Conservation (phyloP, 2,888 invertebrate genomes). For the Petrophora chlorosata region DNA sequence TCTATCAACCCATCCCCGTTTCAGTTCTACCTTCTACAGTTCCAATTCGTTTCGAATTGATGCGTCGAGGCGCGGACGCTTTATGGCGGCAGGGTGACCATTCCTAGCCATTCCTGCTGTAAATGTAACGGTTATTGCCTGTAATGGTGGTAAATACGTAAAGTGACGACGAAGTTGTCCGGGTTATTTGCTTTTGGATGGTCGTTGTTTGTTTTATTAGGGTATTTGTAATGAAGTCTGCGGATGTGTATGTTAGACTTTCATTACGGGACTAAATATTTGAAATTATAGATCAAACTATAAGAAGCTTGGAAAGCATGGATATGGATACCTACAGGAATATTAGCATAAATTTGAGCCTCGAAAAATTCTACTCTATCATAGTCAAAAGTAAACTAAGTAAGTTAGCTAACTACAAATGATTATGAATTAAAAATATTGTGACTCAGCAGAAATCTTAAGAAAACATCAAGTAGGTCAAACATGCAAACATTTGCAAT, state of each 20-base stretch:
- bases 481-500: not conserved
- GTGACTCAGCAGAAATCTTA: too few relatives aligned
- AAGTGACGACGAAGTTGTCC: not conserved
- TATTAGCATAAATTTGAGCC: too few relatives aligned
- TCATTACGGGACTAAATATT: not conserved
- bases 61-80: conserved; percentile 22
- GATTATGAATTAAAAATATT: too few relatives aligned
- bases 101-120: conserved; percentile 15
- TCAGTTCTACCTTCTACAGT: conserved; percentile 3
- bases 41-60: conserved; percentile 33
- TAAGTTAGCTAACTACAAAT: too few relatives aligned
- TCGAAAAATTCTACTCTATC: too few relatives aligned
- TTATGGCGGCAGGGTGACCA: conserved; percentile 28
- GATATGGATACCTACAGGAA: too few relatives aligned
- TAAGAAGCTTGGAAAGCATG: too few relatives aligned
- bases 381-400: too few relatives aligned
- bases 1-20: too few relatives aligned
- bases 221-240: not conserved
- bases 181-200: not conserved
- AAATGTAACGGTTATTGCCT: conserved; percentile 13
- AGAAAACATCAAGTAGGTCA: too few relatives aligned
- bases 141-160: conserved; percentile 30
- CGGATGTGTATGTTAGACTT: not conserved
- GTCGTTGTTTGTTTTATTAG: not conserved
- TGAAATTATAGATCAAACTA: too few relatives aligned